Conservation (phyloP, 2,888 invertebrate genomes). For the Oscheius sp. region DNA sequence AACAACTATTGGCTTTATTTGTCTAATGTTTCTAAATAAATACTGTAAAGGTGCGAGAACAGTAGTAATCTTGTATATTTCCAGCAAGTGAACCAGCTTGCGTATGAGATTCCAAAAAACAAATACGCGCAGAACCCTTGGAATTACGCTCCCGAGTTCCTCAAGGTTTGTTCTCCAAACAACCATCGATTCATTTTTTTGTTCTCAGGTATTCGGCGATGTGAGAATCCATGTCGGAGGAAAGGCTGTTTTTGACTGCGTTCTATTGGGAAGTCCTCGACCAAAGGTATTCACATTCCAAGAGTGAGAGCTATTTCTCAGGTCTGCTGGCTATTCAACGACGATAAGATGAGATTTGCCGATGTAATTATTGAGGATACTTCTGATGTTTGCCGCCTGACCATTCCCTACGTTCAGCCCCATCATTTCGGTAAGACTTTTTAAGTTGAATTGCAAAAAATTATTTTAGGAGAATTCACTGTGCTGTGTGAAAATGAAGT, state of each 20-base stretch:
- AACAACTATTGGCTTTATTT: no score
- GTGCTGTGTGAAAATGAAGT: conserved; percentile 61
- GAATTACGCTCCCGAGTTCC: conserved; percentile 68
- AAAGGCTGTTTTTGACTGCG: conserved; percentile 69
- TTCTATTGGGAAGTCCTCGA: conserved; percentile 67
- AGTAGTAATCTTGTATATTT: conserved; percentile 37
- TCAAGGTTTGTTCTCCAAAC: conserved; percentile 52
- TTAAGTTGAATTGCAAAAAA: background rate
- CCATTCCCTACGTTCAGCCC: conserved; percentile 67
- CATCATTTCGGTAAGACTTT: conserved; percentile 59
- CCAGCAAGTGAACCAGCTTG: conserved; percentile 70
- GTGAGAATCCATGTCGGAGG: conserved; percentile 62
- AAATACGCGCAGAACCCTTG: conserved; percentile 69
- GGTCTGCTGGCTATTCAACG: conserved; percentile 70
- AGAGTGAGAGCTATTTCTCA: conserved; percentile 24
- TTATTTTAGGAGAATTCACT: conserved; percentile 45
- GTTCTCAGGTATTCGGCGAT: conserved; percentile 61
- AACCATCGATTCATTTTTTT: background rate
- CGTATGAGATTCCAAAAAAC: conserved; percentile 69
- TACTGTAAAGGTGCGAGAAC: no score
- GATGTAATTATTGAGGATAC: conserved; percentile 66
- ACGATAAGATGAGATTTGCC: conserved; percentile 65
- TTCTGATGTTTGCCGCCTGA: conserved; percentile 66
- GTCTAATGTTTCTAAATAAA: no score
- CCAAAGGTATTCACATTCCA: conserved; percentile 51